Evolutionary conservation across 1,140 invertebrate genomes (phyloP).

Genomic region (Luehdorfia chinensis): DNA sequence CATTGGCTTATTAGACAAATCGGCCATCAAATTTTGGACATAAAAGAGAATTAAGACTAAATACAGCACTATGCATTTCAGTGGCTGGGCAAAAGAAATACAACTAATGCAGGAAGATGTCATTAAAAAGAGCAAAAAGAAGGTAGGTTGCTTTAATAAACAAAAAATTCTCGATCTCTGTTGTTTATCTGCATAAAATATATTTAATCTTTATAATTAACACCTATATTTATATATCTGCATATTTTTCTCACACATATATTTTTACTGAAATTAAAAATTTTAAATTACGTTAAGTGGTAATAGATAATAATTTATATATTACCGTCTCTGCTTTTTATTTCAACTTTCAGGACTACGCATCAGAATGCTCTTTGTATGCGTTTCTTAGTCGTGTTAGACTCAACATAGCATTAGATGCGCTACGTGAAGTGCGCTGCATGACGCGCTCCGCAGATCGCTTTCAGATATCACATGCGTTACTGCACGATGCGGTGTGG

Average conservation of each 20-base stretch:
- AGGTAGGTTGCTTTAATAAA: constrained; percentile 26
- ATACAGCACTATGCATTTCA: too few species aligned
- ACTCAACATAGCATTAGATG: constrained; percentile 51
- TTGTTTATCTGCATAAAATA: too few species aligned
- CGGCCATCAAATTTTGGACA: too few species aligned
- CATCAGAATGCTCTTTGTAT: constrained; percentile 50
- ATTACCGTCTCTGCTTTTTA: too few species aligned
- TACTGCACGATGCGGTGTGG: constrained; percentile 37
- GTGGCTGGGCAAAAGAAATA: constrained; percentile 54
- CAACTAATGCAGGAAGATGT: constrained; percentile 47
- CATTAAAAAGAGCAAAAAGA: constrained; percentile 32
- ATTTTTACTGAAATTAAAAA: not conserved
- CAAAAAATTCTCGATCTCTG: not conserved
- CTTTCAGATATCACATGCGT: constrained; percentile 23
- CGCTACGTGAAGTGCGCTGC: constrained; percentile 47
- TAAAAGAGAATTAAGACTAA: too few species aligned
- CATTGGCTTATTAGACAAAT: too few species aligned
- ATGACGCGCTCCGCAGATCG: constrained; percentile 47
- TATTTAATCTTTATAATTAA: too few species aligned
- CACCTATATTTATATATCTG: too few species aligned
- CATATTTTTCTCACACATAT: not conserved
- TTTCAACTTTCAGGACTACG: constrained; percentile 41
- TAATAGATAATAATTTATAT: too few species aligned
- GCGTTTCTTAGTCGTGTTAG: constrained; percentile 46
- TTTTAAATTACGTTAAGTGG: not conserved